Conservation (phyloP, 1,140 invertebrate species). For the Sitodiplosis mosellana region DNA sequence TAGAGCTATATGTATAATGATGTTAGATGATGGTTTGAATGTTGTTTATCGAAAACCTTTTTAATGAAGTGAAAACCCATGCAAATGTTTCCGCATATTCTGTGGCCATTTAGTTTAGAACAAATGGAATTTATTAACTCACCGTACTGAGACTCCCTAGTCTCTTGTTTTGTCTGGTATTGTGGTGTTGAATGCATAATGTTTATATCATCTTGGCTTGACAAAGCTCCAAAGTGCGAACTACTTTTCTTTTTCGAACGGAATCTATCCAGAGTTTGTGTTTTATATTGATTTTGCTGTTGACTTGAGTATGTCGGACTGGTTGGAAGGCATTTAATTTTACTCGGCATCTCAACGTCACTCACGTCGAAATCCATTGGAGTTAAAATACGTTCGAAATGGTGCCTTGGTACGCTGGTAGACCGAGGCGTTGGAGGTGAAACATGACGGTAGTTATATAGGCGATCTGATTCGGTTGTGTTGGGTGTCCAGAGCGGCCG, state of each 20-base stretch:
- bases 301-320: conserved; percentile 10
- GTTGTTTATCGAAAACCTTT: background rate
- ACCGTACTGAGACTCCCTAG: conserved; percentile 49
- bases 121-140: conserved; percentile 17
- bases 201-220: conserved; percentile 16
- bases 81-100: background rate
- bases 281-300: conserved; percentile 8
- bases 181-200: conserved; percentile 37
- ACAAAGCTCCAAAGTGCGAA: conserved; percentile 4
- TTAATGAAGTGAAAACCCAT: background rate
- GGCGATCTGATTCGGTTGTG: conserved; percentile 34
- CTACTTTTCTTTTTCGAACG: conserved; percentile 24
- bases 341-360: conserved; percentile 27
- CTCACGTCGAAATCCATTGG: conserved; percentile 40
- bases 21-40: background rate
- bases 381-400: conserved; percentile 29
- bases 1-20: no score
- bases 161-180: conserved; percentile 47
- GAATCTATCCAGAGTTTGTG: conserved; percentile 12
- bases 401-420: conserved; percentile 26
- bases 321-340: conserved; percentile 15
- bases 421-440: conserved; percentile 29
- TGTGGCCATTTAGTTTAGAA: background rate
- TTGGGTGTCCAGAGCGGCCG: conserved; percentile 39
- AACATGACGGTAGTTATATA: conserved; percentile 41